These are phyloP conservation scores for Callopanchax toddi DNA, from an alignment of 2,113 vertebrate genomes.

Conservation along the genomic window DNA sequence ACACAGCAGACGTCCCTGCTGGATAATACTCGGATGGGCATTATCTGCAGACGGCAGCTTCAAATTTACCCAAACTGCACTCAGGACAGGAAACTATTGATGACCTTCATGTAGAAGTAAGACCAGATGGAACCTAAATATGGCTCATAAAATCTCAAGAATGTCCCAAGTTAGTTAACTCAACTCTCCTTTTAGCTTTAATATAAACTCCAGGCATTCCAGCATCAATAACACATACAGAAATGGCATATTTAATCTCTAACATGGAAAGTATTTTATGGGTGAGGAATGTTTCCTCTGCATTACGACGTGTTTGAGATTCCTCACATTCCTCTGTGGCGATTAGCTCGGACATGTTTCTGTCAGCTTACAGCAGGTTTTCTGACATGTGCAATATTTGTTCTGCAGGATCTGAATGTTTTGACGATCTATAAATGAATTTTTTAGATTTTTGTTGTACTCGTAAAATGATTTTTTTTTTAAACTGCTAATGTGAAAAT, in stretches of 20 bases:
- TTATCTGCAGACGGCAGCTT: conserved; percentile 66
- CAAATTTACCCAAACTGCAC: conserved; percentile 54
- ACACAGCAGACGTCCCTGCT: conserved; percentile 55
- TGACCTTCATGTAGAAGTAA: conserved; percentile 48
- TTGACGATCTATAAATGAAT: neutral
- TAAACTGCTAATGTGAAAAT: too few species aligned
- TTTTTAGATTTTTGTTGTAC: neutral
- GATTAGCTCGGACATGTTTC: conserved; percentile 39
- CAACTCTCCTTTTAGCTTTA: conserved; percentile 55
- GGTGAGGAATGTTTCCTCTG: conserved; percentile 49
- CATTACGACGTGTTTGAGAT: conserved; percentile 53
- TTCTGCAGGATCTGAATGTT: neutral
- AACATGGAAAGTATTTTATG: conserved; percentile 47
- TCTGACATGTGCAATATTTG: conserved; percentile 1
- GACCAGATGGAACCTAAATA: conserved; percentile 59
- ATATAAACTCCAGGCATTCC: conserved; percentile 61
- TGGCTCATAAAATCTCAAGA: conserved; percentile 59
- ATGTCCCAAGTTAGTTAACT: conserved; percentile 34
- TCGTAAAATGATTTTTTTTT: neutral
- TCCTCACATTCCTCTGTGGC: conserved; percentile 48
- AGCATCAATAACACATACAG: conserved; percentile 56
- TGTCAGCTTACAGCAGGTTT: conserved; percentile 7
- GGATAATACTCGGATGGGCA: conserved; percentile 68
- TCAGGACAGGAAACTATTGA: conserved; percentile 68
- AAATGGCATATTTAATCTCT: conserved; percentile 57